Evolutionary conservation across 2,888 invertebrate species (phyloP), one percentile per base, ranked within the genome.

Genomic region (Galerucella nymphaeae): DNA sequence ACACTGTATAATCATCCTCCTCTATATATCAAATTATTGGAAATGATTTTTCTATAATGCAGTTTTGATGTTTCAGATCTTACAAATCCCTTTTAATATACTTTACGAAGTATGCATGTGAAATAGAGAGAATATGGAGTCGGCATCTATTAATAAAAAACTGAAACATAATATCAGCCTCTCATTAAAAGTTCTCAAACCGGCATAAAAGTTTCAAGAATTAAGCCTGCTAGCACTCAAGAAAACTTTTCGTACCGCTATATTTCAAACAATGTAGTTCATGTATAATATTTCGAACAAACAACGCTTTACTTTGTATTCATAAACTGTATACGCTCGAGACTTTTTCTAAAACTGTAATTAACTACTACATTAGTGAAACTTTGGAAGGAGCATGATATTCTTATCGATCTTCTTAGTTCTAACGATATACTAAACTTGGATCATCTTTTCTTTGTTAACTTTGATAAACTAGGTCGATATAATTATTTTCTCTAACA

Each of bases 221-320:
- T 70, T 69, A 70, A 70, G 70, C 70, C 70, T 64, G 63, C 57
- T 20, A 57, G 63, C 62, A 64, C 63, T 63, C 70, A 57, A 70
- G 63, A 70, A 63, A 68, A 71, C 66, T 70, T 73, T 70, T 55
- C 58, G 55, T 42, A 42, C 38, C 45, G 61, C 55, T 57, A 71
- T 64, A 74, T 64, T 62, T 65, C 62, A 67, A 64, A 71, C 65
- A 73, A 71, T 65, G 61, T 70, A 71, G 71, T 71, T 57, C 68
- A 66, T 68, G 68, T 68, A 71, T 71, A 74, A 74, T 71, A 74
- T 74, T 74, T 73, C 68, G 59, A 67, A 71, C 67, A 74, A 74
- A 74, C 74, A 69, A 71, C 62, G 64, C 53, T 66, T 70, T 70
- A 67, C 73, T 70, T 73, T 70, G 73, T 70, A 70, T 73, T 70